Evolutionary conservation across 1,140 invertebrate genomes (phyloP).

Genomic region (Halictus rubicundus): DNA sequence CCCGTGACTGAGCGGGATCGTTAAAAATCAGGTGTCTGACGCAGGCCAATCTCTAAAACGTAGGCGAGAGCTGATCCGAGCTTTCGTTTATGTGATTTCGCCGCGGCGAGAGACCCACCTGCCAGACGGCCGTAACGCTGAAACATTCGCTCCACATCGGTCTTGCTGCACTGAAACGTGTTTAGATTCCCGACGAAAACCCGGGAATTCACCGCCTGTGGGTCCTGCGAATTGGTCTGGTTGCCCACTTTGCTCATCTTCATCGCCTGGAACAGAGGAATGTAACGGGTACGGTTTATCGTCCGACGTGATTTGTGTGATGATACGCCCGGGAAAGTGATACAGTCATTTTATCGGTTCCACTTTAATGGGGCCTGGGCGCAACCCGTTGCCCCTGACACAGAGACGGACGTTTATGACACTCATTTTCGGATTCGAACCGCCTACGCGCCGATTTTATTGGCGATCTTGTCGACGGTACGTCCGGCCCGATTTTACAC

Average conservation of each 20-base stretch:
- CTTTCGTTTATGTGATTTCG: slow-evolving; percentile 40
- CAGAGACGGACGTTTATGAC: slow-evolving; percentile 12
- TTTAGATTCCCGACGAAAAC: slow-evolving; percentile 95
- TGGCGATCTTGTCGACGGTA: background rate
- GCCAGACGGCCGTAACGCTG: slow-evolving; percentile 91
- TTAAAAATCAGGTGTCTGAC: slow-evolving; percentile 18
- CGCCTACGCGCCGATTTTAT: background rate
- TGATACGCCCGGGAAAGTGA: slow-evolving; percentile 29
- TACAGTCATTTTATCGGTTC: slow-evolving; percentile 18
- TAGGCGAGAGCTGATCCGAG: background rate
- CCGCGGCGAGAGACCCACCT: slow-evolving; percentile 80
- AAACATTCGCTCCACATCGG: slow-evolving; percentile 93
- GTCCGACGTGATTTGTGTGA: slow-evolving; percentile 36
- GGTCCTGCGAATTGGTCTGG: slow-evolving; percentile 93
- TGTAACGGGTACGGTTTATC: slow-evolving; percentile 40
- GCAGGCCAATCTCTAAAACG: slow-evolving; percentile 16
- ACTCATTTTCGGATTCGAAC: background rate
- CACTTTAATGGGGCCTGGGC: background rate
- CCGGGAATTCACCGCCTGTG: slow-evolving; percentile 91
- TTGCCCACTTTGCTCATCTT: slow-evolving; percentile 93
- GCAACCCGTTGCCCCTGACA: background rate
- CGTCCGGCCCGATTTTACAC: background rate
- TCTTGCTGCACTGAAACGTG: slow-evolving; percentile 93
- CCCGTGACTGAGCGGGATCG: background rate
- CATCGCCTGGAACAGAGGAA: slow-evolving; percentile 79